A percentile compares a stretch with the other conserved stretches of the same genome.
phyloP scores from a whole-genome alignment of 2,113 vertebrate species.

The Odobenus rosmarus region DNA sequence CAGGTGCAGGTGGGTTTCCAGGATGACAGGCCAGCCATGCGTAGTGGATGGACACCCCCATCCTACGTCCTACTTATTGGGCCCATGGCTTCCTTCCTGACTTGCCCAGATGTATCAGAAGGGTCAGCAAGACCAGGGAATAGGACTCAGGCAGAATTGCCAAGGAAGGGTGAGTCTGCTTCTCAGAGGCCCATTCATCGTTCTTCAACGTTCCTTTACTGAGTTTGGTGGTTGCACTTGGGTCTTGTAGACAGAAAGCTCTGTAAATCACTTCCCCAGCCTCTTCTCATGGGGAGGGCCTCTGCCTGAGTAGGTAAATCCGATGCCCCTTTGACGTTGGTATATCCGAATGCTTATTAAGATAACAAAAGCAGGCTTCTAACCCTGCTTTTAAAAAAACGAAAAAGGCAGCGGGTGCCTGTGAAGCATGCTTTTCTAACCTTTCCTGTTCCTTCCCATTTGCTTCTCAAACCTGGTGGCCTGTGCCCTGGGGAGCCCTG shows the following conservation, averaged over 20 bases:
- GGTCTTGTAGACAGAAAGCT: not conserved
- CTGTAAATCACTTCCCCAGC: rapidly evolving
- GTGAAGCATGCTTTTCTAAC: not conserved
- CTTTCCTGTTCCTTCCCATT: not conserved
- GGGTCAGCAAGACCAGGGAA: not conserved
- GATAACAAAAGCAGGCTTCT: not conserved
- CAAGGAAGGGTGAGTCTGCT: not conserved
- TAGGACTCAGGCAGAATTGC: not conserved
- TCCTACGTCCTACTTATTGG: not conserved
- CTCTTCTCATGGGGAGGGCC: not conserved
- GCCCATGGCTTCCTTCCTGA: not conserved
- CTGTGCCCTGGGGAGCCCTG: too few relatives aligned
- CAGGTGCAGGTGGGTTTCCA: not conserved
- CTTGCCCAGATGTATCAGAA: too few relatives aligned
- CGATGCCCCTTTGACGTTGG: too few relatives aligned
- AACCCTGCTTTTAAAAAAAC: not conserved
- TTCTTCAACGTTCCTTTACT: not conserved
- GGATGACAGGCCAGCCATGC: not conserved
- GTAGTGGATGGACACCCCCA: not conserved
- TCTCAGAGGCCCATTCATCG: not conserved
- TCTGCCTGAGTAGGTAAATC: not conserved
- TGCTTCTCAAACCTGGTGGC: not conserved
- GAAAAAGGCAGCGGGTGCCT: not conserved
- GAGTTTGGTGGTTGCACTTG: not conserved
- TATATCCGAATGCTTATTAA: not conserved